A percentile compares a stretch with the other conserved stretches of the same genome.
Conservation (phyloP, 2,113 vertebrate genomes). For the Xenopus laevis region DNA sequence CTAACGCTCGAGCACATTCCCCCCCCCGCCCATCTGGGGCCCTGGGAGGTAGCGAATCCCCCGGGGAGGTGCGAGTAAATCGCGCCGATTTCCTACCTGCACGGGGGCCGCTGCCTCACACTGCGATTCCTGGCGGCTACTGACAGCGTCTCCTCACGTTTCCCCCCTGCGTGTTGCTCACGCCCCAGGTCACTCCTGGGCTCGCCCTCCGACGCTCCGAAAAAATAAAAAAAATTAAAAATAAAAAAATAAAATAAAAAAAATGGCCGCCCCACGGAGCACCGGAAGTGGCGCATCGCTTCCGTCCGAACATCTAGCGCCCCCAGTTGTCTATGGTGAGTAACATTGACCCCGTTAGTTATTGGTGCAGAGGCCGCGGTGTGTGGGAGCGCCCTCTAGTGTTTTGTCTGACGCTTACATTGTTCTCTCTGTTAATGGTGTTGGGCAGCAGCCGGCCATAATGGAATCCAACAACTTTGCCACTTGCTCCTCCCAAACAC, state of each 20-base stretch:
- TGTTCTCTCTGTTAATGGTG: too few relatives aligned
- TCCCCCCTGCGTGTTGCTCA: slow-evolving; percentile 31
- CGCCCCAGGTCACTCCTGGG: slow-evolving; percentile 45
- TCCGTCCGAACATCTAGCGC: slow-evolving; percentile 53
- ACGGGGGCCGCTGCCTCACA: not conserved
- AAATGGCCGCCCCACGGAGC: slow-evolving; percentile 66
- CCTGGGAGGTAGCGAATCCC: not conserved
- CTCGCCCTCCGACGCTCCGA: slow-evolving; percentile 63
- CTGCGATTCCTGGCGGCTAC: not conserved
- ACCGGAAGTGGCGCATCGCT: slow-evolving; percentile 54
- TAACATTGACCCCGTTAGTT: not conserved
- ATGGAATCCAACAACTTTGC: too few relatives aligned
- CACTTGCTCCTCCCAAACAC: too few relatives aligned
- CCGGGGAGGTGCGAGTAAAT: not conserved
- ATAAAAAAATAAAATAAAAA: not conserved
- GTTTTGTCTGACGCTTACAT: not conserved
- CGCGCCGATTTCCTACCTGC: not conserved
- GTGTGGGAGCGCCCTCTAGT: not conserved
- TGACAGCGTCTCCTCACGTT: not conserved
- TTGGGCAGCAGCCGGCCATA: too few relatives aligned
- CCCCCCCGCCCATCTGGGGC: not conserved
- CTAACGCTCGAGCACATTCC: too few relatives aligned
- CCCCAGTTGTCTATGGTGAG: slow-evolving; percentile 3
- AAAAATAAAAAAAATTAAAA: not conserved
- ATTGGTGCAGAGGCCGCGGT: not conserved